Percentiles rank a stretch among this genome's conserved stretches.
Conservation (phyloP, 1,140 invertebrate species). For the Drosophila ogumai region DNA sequence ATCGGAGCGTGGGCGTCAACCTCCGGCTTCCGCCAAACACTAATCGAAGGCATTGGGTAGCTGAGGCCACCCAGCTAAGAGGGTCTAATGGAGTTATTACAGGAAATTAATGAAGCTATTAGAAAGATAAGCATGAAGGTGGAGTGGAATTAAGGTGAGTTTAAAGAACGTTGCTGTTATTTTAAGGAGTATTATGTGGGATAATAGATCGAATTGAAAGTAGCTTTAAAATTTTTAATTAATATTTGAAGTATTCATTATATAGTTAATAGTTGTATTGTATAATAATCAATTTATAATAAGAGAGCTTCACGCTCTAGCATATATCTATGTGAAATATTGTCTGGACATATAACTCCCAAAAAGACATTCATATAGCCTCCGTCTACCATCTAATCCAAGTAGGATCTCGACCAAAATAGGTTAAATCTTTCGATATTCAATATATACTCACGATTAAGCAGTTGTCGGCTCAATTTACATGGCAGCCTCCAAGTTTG, state of each 20-base stretch:
- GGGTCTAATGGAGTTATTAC: conserved; percentile 70
- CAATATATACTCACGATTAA: conserved; percentile 75
- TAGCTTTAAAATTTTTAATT: background rate
- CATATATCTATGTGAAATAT: background rate
- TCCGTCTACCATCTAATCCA: background rate
- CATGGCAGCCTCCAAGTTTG: conserved; percentile 59
- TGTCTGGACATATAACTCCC: background rate
- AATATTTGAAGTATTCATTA: background rate
- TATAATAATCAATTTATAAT: background rate
- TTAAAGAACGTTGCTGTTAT: background rate
- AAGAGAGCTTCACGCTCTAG: background rate
- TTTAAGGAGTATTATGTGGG: background rate
- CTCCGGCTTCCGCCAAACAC: conserved; percentile 53
- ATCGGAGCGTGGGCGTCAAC: conserved; percentile 67
- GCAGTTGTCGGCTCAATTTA: conserved; percentile 71
- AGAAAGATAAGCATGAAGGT: conserved; percentile 25
- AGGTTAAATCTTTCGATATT: conserved; percentile 38
- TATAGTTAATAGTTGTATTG: background rate
- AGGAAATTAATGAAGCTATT: conserved; percentile 54
- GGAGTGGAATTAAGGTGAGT: conserved; percentile 2
- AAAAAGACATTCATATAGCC: background rate
- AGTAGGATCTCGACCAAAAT: conserved; percentile 18
- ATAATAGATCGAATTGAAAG: background rate
- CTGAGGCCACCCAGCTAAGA: conserved; percentile 62
- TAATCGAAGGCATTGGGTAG: conserved; percentile 1